phyloP scores from a whole-genome alignment of 1,140 invertebrate genomes.

The Lepidostoma basale region DNA sequence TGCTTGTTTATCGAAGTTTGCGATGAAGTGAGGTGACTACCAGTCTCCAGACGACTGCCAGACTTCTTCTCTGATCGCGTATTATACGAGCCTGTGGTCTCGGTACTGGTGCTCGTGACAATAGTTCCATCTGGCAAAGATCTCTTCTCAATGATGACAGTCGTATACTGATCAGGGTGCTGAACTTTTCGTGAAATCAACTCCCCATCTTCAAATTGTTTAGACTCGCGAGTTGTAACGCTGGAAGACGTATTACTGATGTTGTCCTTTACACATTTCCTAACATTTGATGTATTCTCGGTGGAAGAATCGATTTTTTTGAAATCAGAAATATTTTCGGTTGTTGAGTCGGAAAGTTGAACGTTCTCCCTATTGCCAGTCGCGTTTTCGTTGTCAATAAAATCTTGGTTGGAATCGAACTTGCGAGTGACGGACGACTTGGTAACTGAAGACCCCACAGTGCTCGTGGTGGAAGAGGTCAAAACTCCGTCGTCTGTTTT shows the following conservation, averaged over 20 bases:
- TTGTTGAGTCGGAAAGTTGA: not conserved
- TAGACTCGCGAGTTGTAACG: constrained; percentile 45
- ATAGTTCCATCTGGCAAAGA: constrained; percentile 67
- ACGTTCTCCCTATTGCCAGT: not conserved
- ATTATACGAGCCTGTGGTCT: constrained; percentile 57
- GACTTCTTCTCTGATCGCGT: constrained; percentile 39
- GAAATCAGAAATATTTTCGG: constrained; percentile 10
- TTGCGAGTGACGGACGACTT: constrained; percentile 43
- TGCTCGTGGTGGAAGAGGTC: constrained; percentile 57
- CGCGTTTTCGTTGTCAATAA: not conserved
- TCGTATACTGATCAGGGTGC: constrained; percentile 67
- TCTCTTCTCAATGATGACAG: constrained; percentile 67
- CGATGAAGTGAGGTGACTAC: constrained; percentile 20
- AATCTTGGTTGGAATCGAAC: constrained; percentile 30
- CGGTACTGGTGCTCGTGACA: constrained; percentile 68
- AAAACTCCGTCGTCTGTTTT: constrained; percentile 59
- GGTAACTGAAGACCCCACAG: constrained; percentile 53
- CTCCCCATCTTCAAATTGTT: constrained; percentile 51
- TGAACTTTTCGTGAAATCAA: constrained; percentile 64
- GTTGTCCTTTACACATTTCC: constrained; percentile 45
- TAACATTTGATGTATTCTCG: constrained; percentile 50
- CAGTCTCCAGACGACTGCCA: constrained; percentile 27
- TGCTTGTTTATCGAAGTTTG: not conserved
- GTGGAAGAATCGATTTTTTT: constrained; percentile 32
- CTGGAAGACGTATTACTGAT: constrained; percentile 41